phyloP scores from a whole-genome alignment of 2,797 vertebrate genomes.

The Poeciliopsis gracilis region DNA sequence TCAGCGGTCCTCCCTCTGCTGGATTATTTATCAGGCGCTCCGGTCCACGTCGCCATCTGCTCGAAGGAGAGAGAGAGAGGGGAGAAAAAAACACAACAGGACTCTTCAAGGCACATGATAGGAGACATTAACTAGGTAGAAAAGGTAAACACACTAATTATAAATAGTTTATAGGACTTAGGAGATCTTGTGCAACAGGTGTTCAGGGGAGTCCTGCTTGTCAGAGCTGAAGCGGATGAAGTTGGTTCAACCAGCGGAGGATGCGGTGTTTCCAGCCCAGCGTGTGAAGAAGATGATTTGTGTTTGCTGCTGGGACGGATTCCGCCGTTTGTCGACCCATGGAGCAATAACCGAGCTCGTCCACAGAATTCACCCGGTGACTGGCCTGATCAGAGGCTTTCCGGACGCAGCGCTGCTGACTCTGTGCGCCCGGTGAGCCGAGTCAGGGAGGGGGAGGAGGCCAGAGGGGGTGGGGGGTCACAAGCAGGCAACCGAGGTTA shows the following conservation, averaged over 20 bases:
- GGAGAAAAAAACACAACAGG: constrained; percentile 11
- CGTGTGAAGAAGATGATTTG: constrained; percentile 23
- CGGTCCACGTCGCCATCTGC: constrained; percentile 75
- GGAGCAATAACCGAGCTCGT: constrained; percentile 15
- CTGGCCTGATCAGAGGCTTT: constrained; percentile 32
- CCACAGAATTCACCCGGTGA: constrained; percentile 7
- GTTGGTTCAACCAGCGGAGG: background rate
- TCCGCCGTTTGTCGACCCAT: constrained; percentile 15
- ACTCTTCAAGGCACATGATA: constrained; percentile 33
- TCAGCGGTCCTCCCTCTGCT: constrained; percentile 79
- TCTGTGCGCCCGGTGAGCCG: constrained; percentile 54
- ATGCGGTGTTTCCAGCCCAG: constrained; percentile 4
- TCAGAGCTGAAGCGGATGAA: constrained; percentile 8
- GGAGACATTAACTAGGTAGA: constrained; percentile 4
- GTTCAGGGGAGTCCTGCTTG: constrained; percentile 17
- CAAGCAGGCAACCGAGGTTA: constrained; percentile 16
- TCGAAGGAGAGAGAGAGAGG: constrained; percentile 33
- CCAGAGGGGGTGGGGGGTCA: background rate
- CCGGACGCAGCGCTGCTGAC: constrained; percentile 37
- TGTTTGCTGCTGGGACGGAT: background rate
- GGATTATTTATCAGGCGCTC: constrained; percentile 84
- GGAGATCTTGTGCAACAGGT: constrained; percentile 42
- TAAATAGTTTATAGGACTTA: background rate
- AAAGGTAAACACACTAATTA: constrained; percentile 3
- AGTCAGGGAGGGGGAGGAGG: constrained; percentile 22